Evolutionary conservation across 1,140 invertebrate species (phyloP).

Genomic region (Lepeophtheirus salmonis): DNA sequence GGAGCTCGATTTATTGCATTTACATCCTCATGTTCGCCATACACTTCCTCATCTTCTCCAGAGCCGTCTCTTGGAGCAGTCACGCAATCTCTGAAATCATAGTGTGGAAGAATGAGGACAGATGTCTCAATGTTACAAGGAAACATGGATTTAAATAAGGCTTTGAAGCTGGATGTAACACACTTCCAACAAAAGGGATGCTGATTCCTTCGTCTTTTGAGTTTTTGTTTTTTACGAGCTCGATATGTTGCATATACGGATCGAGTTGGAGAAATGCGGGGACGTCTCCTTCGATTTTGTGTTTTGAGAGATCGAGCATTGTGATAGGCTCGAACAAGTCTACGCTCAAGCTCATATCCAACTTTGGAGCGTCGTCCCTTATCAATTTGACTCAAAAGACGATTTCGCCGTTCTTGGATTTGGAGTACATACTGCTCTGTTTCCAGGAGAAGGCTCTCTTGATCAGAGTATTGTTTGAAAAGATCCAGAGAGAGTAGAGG

Average conservation of each 20-base stretch:
- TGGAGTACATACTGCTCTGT: conserved; percentile 9
- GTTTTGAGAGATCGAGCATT: background rate
- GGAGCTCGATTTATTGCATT: background rate
- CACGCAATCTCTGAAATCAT: background rate
- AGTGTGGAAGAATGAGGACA: background rate
- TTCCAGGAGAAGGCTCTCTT: conserved; percentile 2
- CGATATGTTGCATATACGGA: background rate
- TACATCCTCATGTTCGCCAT: too few species aligned
- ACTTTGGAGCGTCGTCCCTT: background rate
- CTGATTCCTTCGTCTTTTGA: background rate
- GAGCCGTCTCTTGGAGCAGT: background rate
- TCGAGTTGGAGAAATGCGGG: background rate
- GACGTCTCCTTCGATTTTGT: background rate
- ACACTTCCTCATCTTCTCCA: background rate
- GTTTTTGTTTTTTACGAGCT: background rate
- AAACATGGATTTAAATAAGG: background rate
- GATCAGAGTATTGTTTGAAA: conserved; percentile 1
- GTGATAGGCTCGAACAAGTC: background rate
- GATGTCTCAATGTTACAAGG: background rate
- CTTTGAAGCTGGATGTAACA: conserved; percentile 3
- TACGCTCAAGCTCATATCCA: background rate
- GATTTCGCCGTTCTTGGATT: background rate
- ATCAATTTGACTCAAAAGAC: background rate
- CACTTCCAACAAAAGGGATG: conserved; percentile 9
- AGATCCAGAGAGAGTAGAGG: background rate